Evolutionary conservation across 2,113 vertebrate species (phyloP).

Genomic region (Gymnogyps californianus): DNA sequence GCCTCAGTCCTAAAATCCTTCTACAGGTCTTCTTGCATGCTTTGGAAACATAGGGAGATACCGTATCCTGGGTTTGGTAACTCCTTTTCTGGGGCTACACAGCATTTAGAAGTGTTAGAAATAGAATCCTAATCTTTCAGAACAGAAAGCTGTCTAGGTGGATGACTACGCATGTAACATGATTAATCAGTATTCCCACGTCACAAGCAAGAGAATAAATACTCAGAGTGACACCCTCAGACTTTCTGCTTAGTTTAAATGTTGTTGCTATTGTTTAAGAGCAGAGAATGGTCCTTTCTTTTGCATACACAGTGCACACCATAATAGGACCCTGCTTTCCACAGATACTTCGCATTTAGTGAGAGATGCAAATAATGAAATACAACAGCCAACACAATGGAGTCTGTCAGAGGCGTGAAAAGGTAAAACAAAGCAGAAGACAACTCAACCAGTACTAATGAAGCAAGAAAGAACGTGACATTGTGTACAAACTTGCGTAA

Average conservation of each 20-base stretch:
- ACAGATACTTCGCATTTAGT: not conserved
- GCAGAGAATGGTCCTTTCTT: not conserved
- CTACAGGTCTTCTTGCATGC: not conserved
- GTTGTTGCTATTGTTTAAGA: not conserved
- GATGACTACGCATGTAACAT: not conserved
- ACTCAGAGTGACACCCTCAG: conserved; percentile 29
- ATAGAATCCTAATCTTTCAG: not conserved
- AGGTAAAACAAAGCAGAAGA: conserved; percentile 32
- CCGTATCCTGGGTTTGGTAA: not conserved
- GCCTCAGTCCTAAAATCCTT: not conserved
- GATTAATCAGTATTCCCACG: not conserved
- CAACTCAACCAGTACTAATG: conserved; percentile 13
- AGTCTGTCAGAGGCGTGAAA: conserved; percentile 41
- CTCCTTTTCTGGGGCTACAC: not conserved
- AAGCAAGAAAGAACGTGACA: not conserved
- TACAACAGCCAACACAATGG: not conserved
- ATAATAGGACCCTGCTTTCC: not conserved
- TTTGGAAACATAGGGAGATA: not conserved
- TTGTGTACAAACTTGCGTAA: not conserved
- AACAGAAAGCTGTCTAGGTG: not conserved
- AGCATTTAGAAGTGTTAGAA: not conserved
- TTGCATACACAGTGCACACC: not conserved
- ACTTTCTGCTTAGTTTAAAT: conserved; percentile 19
- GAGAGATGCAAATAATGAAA: not conserved
- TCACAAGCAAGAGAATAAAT: not conserved